Evolutionary conservation across 2,888 invertebrate species (phyloP).

Genomic region (Venustoraphidia nigricollis): DNA sequence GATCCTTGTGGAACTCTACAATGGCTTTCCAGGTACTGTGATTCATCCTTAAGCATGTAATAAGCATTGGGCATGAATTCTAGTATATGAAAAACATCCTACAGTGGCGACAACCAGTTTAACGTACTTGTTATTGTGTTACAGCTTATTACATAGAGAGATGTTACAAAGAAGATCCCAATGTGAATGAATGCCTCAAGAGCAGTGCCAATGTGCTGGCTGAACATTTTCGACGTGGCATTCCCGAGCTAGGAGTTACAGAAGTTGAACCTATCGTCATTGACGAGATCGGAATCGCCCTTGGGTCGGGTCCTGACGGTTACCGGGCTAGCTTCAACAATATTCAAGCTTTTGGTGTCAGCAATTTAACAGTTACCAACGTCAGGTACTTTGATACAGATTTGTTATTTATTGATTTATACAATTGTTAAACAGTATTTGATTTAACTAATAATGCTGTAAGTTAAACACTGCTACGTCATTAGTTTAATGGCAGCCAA

Average conservation of each 20-base stretch:
- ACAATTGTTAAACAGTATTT: not conserved
- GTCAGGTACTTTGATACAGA: constrained; percentile 39
- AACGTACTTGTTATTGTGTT: constrained; percentile 11
- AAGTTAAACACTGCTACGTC: too few relatives aligned
- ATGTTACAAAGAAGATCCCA: constrained; percentile 53
- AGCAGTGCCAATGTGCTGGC: constrained; percentile 61
- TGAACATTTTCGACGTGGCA: constrained; percentile 53
- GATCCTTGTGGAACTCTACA: too few relatives aligned
- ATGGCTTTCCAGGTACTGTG: too few relatives aligned
- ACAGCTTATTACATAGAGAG: constrained; percentile 57
- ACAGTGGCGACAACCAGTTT: not conserved
- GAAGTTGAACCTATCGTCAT: constrained; percentile 69
- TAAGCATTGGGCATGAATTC: too few relatives aligned
- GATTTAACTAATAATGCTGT: too few relatives aligned
- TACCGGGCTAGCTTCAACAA: constrained; percentile 68
- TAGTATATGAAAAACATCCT: not conserved
- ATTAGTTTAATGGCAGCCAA: too few relatives aligned
- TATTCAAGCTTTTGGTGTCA: constrained; percentile 66
- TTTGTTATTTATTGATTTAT: not conserved
- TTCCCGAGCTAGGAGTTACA: constrained; percentile 54
- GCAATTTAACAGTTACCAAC: constrained; percentile 62
- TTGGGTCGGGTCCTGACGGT: constrained; percentile 69
- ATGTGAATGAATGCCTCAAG: constrained; percentile 56
- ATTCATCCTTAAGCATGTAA: too few relatives aligned
- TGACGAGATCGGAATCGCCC: constrained; percentile 64